Base-by-base conservation (phyloP, 2,888 invertebrate genomes). In the Lasius platythorax region DNA sequence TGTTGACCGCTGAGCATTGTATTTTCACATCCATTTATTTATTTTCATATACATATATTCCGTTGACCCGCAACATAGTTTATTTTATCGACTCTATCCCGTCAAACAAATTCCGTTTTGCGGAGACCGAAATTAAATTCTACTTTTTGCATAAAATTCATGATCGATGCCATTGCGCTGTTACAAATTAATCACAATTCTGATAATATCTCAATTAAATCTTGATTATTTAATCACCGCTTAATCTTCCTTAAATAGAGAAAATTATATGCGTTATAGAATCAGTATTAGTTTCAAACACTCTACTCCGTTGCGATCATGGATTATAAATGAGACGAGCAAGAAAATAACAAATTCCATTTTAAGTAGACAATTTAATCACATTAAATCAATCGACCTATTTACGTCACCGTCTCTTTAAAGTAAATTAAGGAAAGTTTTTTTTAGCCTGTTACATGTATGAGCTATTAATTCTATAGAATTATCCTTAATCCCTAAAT, bases 1-100 rank as follows among this genome's bases (percentile, higher is more conserved):
- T 73, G 72, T 79, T 61, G 79, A 72, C 79, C 72, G 72, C 30
- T 72, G 28, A 23, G 8, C 53, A 81, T 81, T 81, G 79, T 81
- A 73, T 73, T 61, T 81, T 73, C 61, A 73, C 61, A 73, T 81
- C 46, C 79, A 61, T 46, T 33, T 28, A 61, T 73, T 46, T 23
- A 15, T 43, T 30, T 70, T 53, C n/a, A 53, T 53, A 53, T 53
- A 53, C 30, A 33, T 30, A 50, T 33, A 50, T 68, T 68, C n/a
- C 58, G 43, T 72, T 72, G 46, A 23, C 46, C 33, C 15, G 58
- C 58, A 40, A 37, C 61, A 56, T 30, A 53, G n/a, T 73, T 81
- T 72, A 58, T 73, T 81, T 79, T 81, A 73, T 73, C 46, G 73
- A 81, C 79, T 53, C 61, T 46, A 61, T 9, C 46, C 46, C 9